Evolutionary conservation across 2,113 vertebrate genomes (phyloP).

Genomic region (Pithys albifrons): DNA sequence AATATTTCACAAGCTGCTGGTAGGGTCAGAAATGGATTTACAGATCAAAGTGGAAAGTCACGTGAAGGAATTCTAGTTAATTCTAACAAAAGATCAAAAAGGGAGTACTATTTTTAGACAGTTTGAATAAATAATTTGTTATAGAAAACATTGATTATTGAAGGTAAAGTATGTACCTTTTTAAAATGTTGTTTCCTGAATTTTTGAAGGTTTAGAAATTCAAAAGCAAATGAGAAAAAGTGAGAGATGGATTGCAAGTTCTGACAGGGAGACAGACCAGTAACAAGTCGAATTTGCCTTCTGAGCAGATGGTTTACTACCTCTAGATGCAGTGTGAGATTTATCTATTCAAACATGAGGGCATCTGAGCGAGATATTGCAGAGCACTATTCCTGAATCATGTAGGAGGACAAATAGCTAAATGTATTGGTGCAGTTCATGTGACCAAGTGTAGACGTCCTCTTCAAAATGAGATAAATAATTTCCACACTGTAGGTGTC

Average conservation of each 20-base stretch:
- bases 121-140: neutral
- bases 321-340: neutral
- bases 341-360: neutral
- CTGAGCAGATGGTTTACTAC: neutral
- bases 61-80: neutral
- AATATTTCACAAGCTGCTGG: constrained; percentile 34
- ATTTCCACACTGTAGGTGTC: constrained; percentile 33
- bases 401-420: neutral
- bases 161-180: neutral
- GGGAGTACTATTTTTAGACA: neutral
- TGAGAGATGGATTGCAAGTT: neutral
- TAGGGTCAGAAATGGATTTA: constrained; percentile 30
- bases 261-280: neutral
- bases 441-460: constrained; percentile 7
- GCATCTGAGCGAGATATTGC: neutral
- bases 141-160: neutral
- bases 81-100: constrained; percentile 17
- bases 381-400: neutral
- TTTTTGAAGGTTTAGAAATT: neutral
- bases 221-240: neutral
- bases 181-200: neutral
- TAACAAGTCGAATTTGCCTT: neutral
- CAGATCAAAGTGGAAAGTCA: constrained; percentile 30
- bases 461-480: constrained; percentile 27
- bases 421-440: neutral